A percentile compares a stretch with the other conserved stretches of the same genome.
Conservation (phyloP, 2,888 invertebrate species). For the Heliconius charithonia region DNA sequence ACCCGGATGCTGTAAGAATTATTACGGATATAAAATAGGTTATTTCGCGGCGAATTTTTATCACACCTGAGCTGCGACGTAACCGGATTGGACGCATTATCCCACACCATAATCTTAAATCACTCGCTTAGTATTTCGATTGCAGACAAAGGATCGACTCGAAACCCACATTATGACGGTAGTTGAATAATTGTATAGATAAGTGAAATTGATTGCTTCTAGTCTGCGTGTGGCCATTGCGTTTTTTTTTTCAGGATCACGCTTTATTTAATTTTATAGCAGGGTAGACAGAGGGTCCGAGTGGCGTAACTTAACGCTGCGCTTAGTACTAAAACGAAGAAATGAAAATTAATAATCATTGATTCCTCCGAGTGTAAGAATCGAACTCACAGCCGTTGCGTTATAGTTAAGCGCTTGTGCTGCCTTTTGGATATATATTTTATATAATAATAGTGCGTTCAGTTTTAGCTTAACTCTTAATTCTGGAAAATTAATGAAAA, state of each 20-base stretch:
- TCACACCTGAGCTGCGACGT: slow-evolving; percentile 73
- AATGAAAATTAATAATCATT: too few species aligned
- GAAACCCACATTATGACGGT: slow-evolving; percentile 81
- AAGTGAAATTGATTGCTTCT: slow-evolving; percentile 74
- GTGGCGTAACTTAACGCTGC: too few species aligned
- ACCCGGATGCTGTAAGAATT: slow-evolving; percentile 20
- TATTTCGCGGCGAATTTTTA: slow-evolving; percentile 56
- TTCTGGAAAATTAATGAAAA: not conserved
- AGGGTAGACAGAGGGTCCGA: too few species aligned
- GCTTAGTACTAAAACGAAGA: too few species aligned
- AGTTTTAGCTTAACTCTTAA: too few species aligned
- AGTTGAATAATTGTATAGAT: slow-evolving; percentile 82
- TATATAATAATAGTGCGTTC: too few species aligned
- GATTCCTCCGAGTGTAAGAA: too few species aligned
- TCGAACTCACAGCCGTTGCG: too few species aligned
- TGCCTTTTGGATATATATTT: too few species aligned
- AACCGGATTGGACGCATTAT: slow-evolving; percentile 80
- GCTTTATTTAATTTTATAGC: too few species aligned
- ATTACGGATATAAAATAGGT: slow-evolving; percentile 24
- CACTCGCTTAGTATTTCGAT: slow-evolving; percentile 82
- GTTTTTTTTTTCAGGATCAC: not conserved
- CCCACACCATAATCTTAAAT: slow-evolving; percentile 83
- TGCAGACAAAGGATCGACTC: slow-evolving; percentile 79
- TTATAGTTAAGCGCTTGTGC: too few species aligned
- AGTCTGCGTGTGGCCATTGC: slow-evolving; percentile 27